Percentiles rank a stretch among this genome's conserved stretches.
Conservation (phyloP, 2,113 vertebrate species). For the Chelonoidis abingdonii region DNA sequence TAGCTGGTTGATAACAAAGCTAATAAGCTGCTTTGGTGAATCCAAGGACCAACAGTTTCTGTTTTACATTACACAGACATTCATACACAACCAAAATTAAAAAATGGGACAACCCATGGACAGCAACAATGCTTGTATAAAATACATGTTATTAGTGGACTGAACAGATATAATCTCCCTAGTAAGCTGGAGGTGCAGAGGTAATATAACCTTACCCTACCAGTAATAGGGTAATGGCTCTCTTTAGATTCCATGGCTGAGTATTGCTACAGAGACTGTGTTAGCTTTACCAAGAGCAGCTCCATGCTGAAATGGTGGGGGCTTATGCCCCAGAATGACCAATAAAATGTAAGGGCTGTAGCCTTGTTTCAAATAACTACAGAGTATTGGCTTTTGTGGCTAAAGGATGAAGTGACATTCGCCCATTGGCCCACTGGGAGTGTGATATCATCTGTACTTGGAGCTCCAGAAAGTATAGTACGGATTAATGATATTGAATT, state of each 20-base stretch:
- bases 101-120: not conserved
- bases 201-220: not conserved
- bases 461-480: rapidly evolving
- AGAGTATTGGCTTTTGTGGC: not conserved
- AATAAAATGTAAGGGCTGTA: not conserved
- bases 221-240: not conserved
- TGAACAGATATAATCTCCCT: not conserved
- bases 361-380: not conserved
- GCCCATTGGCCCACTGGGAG: rapidly evolving
- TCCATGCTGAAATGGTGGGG: not conserved
- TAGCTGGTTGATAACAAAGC: not conserved
- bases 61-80: not conserved
- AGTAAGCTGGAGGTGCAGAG: not conserved
- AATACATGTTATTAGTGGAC: not conserved
- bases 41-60: rapidly evolving
- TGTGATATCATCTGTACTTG: not conserved
- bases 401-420: not conserved
- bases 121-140: not conserved
- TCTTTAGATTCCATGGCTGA: not conserved
- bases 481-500: not conserved
- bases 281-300: not conserved
- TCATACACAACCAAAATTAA: not conserved
- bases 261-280: rapidly evolving
- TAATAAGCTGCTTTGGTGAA: not conserved
- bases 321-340: not conserved